Conservation (phyloP, 2,113 vertebrate genomes). For the Cyprinus carpio region DNA sequence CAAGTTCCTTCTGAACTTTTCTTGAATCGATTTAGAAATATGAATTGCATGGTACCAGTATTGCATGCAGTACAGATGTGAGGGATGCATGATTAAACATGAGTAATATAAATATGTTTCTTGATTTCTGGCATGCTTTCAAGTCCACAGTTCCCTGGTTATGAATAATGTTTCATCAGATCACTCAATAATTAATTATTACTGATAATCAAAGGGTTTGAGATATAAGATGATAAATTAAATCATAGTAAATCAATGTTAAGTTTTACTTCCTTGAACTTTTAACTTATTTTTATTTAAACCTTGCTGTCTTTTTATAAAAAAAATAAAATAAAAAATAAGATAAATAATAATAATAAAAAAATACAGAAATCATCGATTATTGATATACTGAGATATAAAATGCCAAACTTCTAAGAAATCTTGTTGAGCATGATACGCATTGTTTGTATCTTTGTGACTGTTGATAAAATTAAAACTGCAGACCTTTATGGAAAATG, state of each 20-base stretch:
- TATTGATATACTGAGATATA: not conserved
- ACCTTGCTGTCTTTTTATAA: not conserved
- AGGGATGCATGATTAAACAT: not conserved
- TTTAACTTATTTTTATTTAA: not conserved
- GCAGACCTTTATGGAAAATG: not conserved
- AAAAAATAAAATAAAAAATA: too few relatives aligned
- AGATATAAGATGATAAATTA: not conserved
- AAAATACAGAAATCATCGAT: not conserved
- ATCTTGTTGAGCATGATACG: not conserved
- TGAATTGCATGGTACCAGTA: not conserved
- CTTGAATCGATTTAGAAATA: not conserved
- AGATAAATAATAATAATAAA: too few relatives aligned
- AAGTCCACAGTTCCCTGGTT: not conserved
- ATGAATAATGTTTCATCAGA: slow-evolving; percentile 1
- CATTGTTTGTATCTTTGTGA: not conserved
- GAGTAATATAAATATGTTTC: not conserved
- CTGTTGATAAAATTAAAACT: not conserved
- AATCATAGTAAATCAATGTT: not conserved
- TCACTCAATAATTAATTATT: slow-evolving; percentile 33
- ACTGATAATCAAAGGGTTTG: slow-evolving; percentile 8
- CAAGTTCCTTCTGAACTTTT: not conserved
- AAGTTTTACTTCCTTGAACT: not conserved
- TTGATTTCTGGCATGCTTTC: slow-evolving; percentile 22
- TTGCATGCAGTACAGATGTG: slow-evolving; percentile 25
- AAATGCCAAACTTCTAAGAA: not conserved